Conservation (phyloP, 37 sponge, comb jelly and placozoan species). For the Petrosia ficiformis region DNA sequence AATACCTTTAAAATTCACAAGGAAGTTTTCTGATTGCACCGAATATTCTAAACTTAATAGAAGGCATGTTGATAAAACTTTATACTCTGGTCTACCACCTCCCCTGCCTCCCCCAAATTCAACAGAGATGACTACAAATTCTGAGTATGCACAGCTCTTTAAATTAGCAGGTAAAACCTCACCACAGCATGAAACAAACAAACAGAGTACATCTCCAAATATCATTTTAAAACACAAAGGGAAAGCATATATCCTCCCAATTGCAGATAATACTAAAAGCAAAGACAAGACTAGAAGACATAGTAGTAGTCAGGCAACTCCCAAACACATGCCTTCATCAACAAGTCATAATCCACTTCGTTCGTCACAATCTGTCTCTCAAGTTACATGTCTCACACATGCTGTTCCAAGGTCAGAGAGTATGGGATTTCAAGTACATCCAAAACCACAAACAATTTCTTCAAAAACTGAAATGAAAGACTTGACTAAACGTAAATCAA, state of each 20-base stretch:
- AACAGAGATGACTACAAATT: neutral
- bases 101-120: neutral
- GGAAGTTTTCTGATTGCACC: neutral
- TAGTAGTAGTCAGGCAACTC: neutral
- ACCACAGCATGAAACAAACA: neutral
- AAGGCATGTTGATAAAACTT: neutral
- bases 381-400: too few species aligned
- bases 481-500: too few species aligned
- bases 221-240: slow-evolving; percentile 51
- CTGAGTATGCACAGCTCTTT: neutral
- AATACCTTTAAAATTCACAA: neutral
- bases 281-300: slow-evolving; percentile 3
- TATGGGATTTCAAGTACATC: too few species aligned
- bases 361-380: too few species aligned
- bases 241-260: slow-evolving; percentile 36
- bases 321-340: neutral
- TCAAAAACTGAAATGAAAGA: too few species aligned
- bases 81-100: neutral
- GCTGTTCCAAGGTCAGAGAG: neutral
- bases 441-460: too few species aligned
- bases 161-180: neutral
- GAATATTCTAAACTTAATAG: neutral
- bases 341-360: neutral
- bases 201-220: neutral
- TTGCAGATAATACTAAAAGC: slow-evolving; percentile 30